These are phyloP conservation scores for Pyrocoelia pectoralis DNA, from an alignment of 2,888 invertebrate species.

Conservation along the genomic window DNA sequence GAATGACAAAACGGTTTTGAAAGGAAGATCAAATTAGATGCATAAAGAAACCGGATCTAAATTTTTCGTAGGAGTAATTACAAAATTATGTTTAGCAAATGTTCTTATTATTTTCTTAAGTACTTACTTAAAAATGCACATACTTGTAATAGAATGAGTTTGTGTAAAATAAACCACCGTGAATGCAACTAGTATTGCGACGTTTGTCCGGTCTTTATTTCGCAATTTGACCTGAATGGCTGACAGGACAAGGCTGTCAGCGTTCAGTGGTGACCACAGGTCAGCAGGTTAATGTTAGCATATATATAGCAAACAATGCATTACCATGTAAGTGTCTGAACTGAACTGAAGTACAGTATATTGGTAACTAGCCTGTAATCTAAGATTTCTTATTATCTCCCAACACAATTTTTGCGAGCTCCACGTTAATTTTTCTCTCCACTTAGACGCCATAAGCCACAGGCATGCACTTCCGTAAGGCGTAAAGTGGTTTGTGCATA, in stretches of 20 bases:
- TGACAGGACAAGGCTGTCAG: conserved; percentile 42
- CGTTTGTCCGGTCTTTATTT: conserved; percentile 36
- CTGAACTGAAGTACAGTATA: neutral
- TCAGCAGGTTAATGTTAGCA: conserved; percentile 43
- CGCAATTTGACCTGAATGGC: conserved; percentile 44
- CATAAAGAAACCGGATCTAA: neutral
- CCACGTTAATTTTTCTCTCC: no score
- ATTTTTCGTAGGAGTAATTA: neutral
- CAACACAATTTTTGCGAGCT: no score
- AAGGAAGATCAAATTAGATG: neutral
- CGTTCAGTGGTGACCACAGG: conserved; percentile 41
- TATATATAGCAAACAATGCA: conserved; percentile 22
- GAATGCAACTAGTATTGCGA: conserved; percentile 28
- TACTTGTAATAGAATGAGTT: conserved; percentile 12
- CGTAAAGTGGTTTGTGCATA: no score
- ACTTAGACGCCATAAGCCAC: no score
- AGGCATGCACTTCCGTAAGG: no score
- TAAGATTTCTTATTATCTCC: no score
- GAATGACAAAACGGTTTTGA: neutral
- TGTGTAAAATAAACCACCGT: conserved; percentile 21
- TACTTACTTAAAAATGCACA: neutral
- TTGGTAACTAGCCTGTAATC: no score
- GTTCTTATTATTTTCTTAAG: neutral
- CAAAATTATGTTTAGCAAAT: neutral
- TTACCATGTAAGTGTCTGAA: conserved; percentile 2